Conservation (phyloP, 2,113 vertebrate genomes). For the Triplophysa dalaica region DNA sequence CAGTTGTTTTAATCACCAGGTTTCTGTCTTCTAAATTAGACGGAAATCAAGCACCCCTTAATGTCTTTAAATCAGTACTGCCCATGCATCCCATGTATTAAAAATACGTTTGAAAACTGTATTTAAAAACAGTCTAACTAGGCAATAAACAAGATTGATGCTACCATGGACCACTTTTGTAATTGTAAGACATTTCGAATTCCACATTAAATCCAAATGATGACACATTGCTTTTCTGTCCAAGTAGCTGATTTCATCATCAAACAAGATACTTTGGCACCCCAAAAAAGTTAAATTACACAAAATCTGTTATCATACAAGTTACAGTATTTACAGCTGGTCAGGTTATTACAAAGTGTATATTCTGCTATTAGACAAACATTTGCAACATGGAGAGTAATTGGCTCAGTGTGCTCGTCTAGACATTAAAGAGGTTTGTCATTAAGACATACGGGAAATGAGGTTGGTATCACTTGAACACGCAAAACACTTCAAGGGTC, state of each 20-base stretch:
- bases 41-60: neutral
- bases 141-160: neutral
- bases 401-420: constrained; percentile 15
- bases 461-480: neutral
- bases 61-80: neutral
- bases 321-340: constrained; percentile 62
- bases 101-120: neutral
- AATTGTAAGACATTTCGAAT: too few species aligned
- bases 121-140: constrained; percentile 6
- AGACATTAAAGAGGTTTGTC: neutral
- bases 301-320: constrained; percentile 63
- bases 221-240: neutral
- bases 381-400: neutral
- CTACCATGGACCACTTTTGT: neutral
- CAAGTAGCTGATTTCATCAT: constrained; percentile 14
- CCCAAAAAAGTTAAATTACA: constrained; percentile 55
- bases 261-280: constrained; percentile 11
- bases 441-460: neutral
- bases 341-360: constrained; percentile 20
- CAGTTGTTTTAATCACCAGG: neutral
- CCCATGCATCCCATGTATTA: neutral
- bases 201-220: neutral
- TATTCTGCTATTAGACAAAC: neutral
- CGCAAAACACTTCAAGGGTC: too few species aligned
- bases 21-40: constrained; percentile 1